Evolutionary conservation across 2,113 vertebrate genomes (phyloP).

Genomic region (Brachyhypopomus occidentalis): DNA sequence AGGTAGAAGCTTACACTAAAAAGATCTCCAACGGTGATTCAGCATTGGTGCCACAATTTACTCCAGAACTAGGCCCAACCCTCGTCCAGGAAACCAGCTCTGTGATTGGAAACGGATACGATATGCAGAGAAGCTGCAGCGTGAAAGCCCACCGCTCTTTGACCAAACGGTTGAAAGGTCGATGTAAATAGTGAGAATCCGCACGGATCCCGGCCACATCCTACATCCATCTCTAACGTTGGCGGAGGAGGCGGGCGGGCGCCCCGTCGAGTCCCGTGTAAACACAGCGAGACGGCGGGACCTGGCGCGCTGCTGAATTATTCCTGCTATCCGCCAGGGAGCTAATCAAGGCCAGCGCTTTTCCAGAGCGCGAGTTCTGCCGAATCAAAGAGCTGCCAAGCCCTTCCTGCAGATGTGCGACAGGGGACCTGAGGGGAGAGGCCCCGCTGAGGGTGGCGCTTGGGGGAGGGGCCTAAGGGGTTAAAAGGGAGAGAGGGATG

Average conservation of each 20-base stretch:
- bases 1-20: too few relatives aligned
- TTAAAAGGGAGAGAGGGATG: background rate
- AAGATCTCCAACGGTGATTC: too few relatives aligned
- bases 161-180: background rate
- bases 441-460: too few relatives aligned
- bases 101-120: too few relatives aligned
- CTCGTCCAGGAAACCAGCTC: too few relatives aligned
- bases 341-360: constrained; percentile 35
- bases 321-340: constrained; percentile 14
- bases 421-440: background rate
- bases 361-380: constrained; percentile 8
- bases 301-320: constrained; percentile 26
- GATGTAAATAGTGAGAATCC: background rate
- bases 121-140: too few relatives aligned
- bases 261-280: background rate
- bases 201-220: background rate
- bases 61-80: too few relatives aligned
- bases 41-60: too few relatives aligned
- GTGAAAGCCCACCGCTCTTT: too few relatives aligned
- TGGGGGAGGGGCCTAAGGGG: background rate
- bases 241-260: background rate
- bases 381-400: constrained; percentile 39
- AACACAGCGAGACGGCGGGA: background rate
- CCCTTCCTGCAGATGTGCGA: constrained; percentile 6
- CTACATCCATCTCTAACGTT: background rate